phyloP scores from a whole-genome alignment of 2,113 vertebrate species.

The Trematomus loennbergii region DNA sequence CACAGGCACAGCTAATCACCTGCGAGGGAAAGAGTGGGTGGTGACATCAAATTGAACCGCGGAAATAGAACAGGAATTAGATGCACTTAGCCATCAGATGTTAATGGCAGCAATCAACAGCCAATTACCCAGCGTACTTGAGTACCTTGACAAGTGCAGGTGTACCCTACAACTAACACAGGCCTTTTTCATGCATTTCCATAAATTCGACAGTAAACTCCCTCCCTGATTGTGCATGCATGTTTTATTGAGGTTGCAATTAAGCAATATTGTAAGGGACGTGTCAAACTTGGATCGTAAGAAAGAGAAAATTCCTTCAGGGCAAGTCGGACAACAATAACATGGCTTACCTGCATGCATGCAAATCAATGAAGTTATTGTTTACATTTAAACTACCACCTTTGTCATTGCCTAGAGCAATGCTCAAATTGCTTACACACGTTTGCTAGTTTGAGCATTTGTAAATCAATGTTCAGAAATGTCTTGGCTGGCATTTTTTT shows the following conservation, averaged over 20 bases:
- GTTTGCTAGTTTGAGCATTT: slow-evolving; percentile 35
- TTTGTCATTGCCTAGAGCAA: slow-evolving; percentile 31
- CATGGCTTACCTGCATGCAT: slow-evolving; percentile 58
- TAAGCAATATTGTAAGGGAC: slow-evolving; percentile 70
- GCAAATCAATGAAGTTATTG: slow-evolving; percentile 64
- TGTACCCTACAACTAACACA: slow-evolving; percentile 74
- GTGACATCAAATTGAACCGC: slow-evolving; percentile 79
- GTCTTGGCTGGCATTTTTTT: slow-evolving; percentile 40
- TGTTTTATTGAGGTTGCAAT: slow-evolving; percentile 70
- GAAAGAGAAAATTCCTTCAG: slow-evolving; percentile 44
- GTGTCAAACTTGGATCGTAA: slow-evolving; percentile 56
- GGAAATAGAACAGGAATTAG: slow-evolving; percentile 84
- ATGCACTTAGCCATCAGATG: slow-evolving; percentile 83
- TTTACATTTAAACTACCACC: slow-evolving; percentile 52
- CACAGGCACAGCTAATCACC: slow-evolving; percentile 76
- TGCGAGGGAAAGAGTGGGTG: slow-evolving; percentile 76
- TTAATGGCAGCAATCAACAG: slow-evolving; percentile 85
- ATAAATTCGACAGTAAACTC: slow-evolving; percentile 77
- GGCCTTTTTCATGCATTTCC: slow-evolving; percentile 73
- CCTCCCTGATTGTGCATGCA: slow-evolving; percentile 60
- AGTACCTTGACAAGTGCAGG: slow-evolving; percentile 83
- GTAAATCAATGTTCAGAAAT: slow-evolving; percentile 31
- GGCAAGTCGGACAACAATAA: slow-evolving; percentile 39
- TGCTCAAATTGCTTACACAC: not conserved
- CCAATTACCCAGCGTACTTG: slow-evolving; percentile 81